Conservation (phyloP, 2,113 vertebrate species). For the Anguilla rostrata region DNA sequence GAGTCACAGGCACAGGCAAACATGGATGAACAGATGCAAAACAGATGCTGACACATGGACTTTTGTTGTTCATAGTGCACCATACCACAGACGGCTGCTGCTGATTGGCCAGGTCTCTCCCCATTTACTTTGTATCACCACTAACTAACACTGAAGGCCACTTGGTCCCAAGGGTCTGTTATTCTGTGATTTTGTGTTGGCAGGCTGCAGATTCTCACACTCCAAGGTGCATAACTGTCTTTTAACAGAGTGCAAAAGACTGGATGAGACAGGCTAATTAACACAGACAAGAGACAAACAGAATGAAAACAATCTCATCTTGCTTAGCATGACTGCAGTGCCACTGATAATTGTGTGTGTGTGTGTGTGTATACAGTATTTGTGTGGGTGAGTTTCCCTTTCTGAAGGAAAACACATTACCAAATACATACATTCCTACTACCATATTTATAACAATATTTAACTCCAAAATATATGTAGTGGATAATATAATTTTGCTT, state of each 20-base stretch:
- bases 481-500: too few relatives aligned
- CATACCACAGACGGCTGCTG: not conserved
- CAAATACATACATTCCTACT: too few relatives aligned
- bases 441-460: too few relatives aligned
- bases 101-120: not conserved
- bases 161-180: not conserved
- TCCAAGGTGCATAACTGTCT: not conserved
- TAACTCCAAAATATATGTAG: too few relatives aligned
- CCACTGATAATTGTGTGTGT: not conserved
- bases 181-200: not conserved
- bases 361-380: not conserved
- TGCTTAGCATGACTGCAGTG: not conserved
- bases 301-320: slow-evolving; percentile 1
- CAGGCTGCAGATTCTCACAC: not conserved
- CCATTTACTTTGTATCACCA: not conserved
- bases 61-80: not conserved
- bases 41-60: not conserved
- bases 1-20: not conserved
- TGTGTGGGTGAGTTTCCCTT: too few relatives aligned
- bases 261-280: not conserved
- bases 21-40: not conserved
- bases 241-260: not conserved
- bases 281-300: not conserved
- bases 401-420: too few relatives aligned
- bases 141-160: not conserved